Percentiles rank a stretch among this genome's conserved stretches.
Conservation (phyloP, 2,888 invertebrate species). For the Epistrophella euchroma region DNA sequence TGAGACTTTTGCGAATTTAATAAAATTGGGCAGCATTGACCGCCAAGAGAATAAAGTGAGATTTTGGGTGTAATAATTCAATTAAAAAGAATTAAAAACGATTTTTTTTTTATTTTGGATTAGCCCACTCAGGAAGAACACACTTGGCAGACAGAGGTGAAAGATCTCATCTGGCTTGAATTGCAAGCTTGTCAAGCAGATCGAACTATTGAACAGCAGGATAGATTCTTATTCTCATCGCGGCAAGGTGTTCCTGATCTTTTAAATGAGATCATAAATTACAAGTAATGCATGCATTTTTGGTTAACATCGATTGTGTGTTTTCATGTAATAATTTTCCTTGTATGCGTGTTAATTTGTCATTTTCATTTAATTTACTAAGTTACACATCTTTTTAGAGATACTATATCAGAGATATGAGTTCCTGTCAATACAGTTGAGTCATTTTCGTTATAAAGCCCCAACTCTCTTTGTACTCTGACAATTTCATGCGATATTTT, state of each 20-base stretch:
- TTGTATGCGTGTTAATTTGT: neutral
- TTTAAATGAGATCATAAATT: slow-evolving; percentile 90
- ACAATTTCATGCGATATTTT: too few relatives aligned
- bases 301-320: slow-evolving; percentile 36
- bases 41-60: slow-evolving; percentile 86
- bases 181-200: slow-evolving; percentile 93
- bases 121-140: slow-evolving; percentile 93
- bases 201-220: slow-evolving; percentile 90
- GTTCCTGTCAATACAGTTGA: too few relatives aligned
- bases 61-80: slow-evolving; percentile 77
- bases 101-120: slow-evolving; percentile 54
- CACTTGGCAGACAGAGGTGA: slow-evolving; percentile 94
- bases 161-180: slow-evolving; percentile 96
- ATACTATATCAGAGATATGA: too few relatives aligned
- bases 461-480: too few relatives aligned
- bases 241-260: slow-evolving; percentile 89
- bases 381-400: too few relatives aligned
- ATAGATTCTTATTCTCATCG: slow-evolving; percentile 90
- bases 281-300: slow-evolving; percentile 85
- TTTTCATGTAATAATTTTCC: neutral
- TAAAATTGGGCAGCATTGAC: slow-evolving; percentile 89
- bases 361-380: too few relatives aligned
- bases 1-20: slow-evolving; percentile 90
- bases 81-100: neutral
- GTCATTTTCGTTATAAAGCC: too few relatives aligned